A percentile compares a stretch with the other conserved stretches of the same genome.
These are phyloP conservation scores for Calyptomena viridis DNA, from an alignment of 2,113 vertebrate species.

Conservation along the genomic window DNA sequence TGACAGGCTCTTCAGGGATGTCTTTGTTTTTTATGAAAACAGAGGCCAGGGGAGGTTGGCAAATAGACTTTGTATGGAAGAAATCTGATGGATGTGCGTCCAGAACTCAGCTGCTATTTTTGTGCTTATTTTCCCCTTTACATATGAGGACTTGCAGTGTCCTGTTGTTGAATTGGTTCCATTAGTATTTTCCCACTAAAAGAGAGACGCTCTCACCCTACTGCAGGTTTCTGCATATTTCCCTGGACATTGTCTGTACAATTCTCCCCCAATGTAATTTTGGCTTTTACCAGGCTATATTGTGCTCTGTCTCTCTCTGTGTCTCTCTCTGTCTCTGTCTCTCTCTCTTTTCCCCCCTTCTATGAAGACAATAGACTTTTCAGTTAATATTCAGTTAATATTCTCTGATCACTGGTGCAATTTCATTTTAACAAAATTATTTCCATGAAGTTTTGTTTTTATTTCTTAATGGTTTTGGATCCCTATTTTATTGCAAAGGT, in stretches of 20 bases:
- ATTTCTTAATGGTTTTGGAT: background rate
- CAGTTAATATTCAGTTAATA: background rate
- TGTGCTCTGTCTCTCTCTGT: background rate
- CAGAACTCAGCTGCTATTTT: background rate
- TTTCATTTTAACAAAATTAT: background rate
- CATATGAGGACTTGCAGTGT: background rate
- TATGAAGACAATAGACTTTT: background rate
- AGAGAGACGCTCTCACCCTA: background rate
- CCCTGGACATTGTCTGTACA: background rate
- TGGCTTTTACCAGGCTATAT: background rate
- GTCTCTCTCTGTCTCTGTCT: background rate
- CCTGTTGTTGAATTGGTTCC: background rate
- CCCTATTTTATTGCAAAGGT: background rate
- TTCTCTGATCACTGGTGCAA: background rate
- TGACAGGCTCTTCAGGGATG: background rate
- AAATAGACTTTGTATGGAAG: background rate
- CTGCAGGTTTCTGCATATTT: background rate
- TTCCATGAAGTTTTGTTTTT: background rate
- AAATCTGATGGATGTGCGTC: background rate
- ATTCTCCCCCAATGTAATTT: background rate
- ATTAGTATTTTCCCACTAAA: background rate
- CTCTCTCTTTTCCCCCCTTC: background rate
- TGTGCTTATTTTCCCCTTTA: background rate
- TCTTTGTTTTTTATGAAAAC: background rate
- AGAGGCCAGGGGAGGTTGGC: background rate